Evolutionary conservation across 1,140 invertebrate species (phyloP).

Genomic region (Temnothorax longispinosus): DNA sequence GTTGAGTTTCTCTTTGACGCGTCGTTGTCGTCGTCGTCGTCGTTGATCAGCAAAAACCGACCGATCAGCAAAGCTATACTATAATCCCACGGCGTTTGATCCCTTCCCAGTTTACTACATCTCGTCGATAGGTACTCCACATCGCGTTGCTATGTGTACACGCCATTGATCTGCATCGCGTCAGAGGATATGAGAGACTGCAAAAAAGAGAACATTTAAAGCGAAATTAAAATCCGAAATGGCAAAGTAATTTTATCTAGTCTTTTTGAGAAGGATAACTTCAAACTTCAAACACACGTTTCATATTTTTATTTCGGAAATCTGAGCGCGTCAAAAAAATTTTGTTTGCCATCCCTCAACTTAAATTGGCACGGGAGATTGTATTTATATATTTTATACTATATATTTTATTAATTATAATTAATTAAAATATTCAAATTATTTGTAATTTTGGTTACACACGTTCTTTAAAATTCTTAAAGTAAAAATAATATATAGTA

Average conservation of each 20-base stretch:
- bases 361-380: neutral
- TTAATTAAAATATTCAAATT: neutral
- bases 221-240: neutral
- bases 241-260: neutral
- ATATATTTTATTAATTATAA: neutral
- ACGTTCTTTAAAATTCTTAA: neutral
- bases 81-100: slow-evolving; percentile 34
- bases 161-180: neutral
- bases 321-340: neutral
- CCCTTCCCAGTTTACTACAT: slow-evolving; percentile 7
- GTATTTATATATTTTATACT: neutral
- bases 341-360: neutral
- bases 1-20: slow-evolving; percentile 42
- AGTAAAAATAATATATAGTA: neutral
- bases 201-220: neutral
- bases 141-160: neutral
- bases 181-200: neutral
- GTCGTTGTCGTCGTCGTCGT: neutral
- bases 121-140: neutral
- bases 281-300: neutral
- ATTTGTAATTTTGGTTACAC: neutral
- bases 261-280: neutral
- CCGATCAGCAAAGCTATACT: slow-evolving; percentile 34
- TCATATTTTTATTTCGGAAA: neutral
- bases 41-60: neutral